Base-by-base conservation (phyloP, 2,888 invertebrate species). In the Trachelus troglodyta region DNA sequence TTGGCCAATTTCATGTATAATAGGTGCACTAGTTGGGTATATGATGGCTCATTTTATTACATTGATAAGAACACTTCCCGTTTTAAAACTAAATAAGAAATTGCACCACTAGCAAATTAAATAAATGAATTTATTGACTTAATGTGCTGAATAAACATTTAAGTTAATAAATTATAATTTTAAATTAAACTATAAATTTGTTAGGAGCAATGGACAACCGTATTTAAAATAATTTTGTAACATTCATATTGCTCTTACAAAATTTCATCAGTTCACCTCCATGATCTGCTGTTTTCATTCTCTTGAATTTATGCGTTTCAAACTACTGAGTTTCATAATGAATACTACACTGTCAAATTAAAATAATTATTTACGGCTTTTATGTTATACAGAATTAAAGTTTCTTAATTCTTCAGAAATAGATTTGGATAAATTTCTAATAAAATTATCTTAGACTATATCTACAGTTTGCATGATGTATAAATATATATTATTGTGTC, bases 1-100 rank as follows among this genome's bases (percentile, higher is more conserved):
- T 79, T 96, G 96, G 96, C 96, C 96, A 0, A 94, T 95, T 83
- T 95, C 96, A 0, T 96, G 95, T 86, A 93, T 94, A 80, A 91
- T 94, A 0, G 96, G 96, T n/a, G 94, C 95, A 1, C 88, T 96
- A 0, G 89, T 93, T 75, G 96, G 95, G 9, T 95, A 93, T 85
- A 90, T 93, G 4, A 81, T 93, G 15, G 93, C 94, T 1, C 94
- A 94, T 91, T 92, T 94, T 33, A 80, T 94, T 71, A 93, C 93
- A n/a, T 90, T 94, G 73, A 85, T 93, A 31, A 93, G 92, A 89
- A 86, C 86, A 37, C 77, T 90, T 69, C 85, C 86, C 30, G 76
- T 84, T 31, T 81, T 86, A 71, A 85, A 84, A 77, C 69, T 81
- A 23, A 83, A 81, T 71, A 89, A 85, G 76, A 89, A 89, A 76